phyloP scores from a whole-genome alignment of 2,113 vertebrate species.

The Larimichthys polyactis region DNA sequence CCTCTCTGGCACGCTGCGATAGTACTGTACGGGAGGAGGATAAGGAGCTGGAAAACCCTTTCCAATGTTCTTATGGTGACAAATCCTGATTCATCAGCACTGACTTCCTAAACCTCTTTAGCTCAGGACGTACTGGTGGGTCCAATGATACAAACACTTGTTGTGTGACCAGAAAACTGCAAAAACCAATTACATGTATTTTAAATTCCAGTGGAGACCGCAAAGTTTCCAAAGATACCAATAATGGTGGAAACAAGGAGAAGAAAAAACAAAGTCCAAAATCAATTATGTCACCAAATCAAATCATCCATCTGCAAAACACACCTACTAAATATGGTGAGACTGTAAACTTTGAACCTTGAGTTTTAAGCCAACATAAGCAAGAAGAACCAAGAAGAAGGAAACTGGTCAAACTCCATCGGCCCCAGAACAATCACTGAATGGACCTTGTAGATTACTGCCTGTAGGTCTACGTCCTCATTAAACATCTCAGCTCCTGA shows the following conservation, averaged over 20 bases:
- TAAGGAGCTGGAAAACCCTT: slow-evolving; percentile 22
- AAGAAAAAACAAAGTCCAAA: not conserved
- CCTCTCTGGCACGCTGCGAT: slow-evolving; percentile 38
- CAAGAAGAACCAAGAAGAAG: no score
- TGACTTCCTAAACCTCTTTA: slow-evolving; percentile 26
- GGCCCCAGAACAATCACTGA: not conserved
- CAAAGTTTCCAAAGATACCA: not conserved
- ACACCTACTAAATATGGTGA: no score
- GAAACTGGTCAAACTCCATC: not conserved
- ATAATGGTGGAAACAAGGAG: not conserved
- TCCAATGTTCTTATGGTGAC: slow-evolving; percentile 27
- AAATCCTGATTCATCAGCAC: slow-evolving; percentile 28
- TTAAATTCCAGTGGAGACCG: not conserved
- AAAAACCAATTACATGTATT: not conserved
- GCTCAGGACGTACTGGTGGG: not conserved
- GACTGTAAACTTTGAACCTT: no score
- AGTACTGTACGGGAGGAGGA: slow-evolving; percentile 2
- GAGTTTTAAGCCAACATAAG: no score
- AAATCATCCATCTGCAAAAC: not conserved
- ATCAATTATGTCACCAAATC: not conserved
- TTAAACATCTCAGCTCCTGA: not conserved
- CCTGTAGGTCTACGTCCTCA: no score
- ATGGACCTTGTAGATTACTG: not conserved
- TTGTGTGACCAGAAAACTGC: not conserved
- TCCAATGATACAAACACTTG: not conserved